Evolutionary conservation across 2,113 vertebrate genomes (phyloP).

Genomic region (Actenoides lindsayi): DNA sequence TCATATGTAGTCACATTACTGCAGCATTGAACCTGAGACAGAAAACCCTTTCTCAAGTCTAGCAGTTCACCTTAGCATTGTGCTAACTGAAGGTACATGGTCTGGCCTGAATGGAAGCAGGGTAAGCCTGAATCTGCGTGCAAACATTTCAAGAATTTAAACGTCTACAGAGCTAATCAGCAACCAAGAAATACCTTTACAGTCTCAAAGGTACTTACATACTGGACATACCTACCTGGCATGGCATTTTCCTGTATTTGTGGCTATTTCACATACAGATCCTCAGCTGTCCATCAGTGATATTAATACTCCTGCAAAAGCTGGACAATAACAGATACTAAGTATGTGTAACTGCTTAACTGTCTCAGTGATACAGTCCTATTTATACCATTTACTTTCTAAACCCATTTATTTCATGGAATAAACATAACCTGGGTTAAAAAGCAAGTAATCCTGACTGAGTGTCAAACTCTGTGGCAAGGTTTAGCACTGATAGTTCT

Average conservation of each 20-base stretch:
- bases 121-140: accelerated
- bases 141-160: not conserved
- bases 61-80: not conserved
- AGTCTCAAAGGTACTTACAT: not conserved
- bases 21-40: not conserved
- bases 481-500: not conserved
- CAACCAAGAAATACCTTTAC: not conserved
- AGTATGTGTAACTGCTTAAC: not conserved
- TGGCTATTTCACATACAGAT: not conserved
- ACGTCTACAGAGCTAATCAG: not conserved
- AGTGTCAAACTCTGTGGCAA: not conserved
- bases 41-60: not conserved
- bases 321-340: not conserved
- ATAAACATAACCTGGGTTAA: not conserved
- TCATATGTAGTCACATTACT: not conserved
- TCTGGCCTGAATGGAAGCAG: not conserved
- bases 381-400: not conserved
- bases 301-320: not conserved
- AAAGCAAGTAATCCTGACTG: not conserved
- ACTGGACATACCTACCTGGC: not conserved
- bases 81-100: not conserved
- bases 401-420: not conserved
- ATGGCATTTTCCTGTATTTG: not conserved
- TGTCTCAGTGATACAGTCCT: not conserved
- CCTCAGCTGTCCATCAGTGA: not conserved